Evolutionary conservation across 2,888 invertebrate genomes (phyloP).

Genomic region (Protodeltote pygarga): DNA sequence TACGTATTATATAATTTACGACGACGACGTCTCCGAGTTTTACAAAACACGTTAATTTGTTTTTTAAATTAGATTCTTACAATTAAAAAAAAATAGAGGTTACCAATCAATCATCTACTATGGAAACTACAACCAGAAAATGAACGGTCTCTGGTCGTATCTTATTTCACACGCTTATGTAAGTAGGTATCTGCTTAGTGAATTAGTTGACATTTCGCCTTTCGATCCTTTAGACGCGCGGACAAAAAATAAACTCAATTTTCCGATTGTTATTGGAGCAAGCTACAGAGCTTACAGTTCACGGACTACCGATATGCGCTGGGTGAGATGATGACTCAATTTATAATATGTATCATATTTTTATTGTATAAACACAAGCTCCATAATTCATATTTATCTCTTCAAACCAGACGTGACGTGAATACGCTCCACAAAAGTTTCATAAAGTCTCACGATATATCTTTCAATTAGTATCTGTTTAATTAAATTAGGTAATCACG

Average conservation of each 20-base stretch:
- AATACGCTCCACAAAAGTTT: conserved; percentile 7
- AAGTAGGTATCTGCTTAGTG: neutral
- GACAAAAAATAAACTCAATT: conserved; percentile 15
- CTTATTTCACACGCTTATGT: conserved; percentile 3
- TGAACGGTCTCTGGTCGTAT: conserved; percentile 16
- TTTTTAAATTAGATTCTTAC: too few species aligned
- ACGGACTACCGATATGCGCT: conserved; percentile 36
- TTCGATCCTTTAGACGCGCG: conserved; percentile 24
- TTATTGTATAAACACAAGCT: conserved; percentile 19
- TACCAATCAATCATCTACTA: conserved; percentile 26
- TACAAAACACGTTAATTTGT: too few species aligned
- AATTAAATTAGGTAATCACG: conserved; percentile 48
- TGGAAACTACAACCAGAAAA: conserved; percentile 22
- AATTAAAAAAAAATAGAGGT: too few species aligned
- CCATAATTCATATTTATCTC: conserved; percentile 42
- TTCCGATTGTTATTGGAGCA: conserved; percentile 19
- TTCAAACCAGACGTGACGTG: conserved; percentile 15
- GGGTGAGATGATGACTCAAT: conserved; percentile 45
- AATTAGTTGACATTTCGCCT: conserved; percentile 24
- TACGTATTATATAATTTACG: too few species aligned
- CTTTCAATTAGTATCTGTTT: conserved; percentile 39
- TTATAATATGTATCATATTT: conserved; percentile 32
- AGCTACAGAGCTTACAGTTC: conserved; percentile 29
- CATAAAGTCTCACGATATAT: conserved; percentile 1
- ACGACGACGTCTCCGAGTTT: too few species aligned